These are phyloP conservation scores for Leptosomus discolor DNA, from an alignment of 2,113 vertebrate genomes.

Conservation along the genomic window DNA sequence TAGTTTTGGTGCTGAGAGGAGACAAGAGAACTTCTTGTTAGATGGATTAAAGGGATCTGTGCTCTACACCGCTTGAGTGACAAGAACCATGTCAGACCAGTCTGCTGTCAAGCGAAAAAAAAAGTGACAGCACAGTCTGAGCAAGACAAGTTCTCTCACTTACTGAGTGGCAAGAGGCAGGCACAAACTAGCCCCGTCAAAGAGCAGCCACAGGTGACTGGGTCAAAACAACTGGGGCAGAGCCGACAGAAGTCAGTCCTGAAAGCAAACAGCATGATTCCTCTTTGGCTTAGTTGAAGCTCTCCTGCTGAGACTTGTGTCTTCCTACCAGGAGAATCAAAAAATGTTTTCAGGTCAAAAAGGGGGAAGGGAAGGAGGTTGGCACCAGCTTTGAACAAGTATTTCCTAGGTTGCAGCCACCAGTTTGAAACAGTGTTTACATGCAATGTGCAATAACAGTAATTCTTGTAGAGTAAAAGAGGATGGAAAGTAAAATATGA, in stretches of 20 bases:
- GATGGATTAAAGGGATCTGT: slow-evolving; percentile 47
- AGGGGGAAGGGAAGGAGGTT: neutral
- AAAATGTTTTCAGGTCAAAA: neutral
- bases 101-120: slow-evolving; percentile 1
- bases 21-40: slow-evolving; percentile 51
- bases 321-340: neutral
- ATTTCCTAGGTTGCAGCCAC: neutral
- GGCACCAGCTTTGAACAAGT: neutral
- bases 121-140: neutral
- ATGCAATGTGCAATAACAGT: fast-evolving
- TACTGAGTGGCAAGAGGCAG: slow-evolving; percentile 28
- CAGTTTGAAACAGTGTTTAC: neutral
- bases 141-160: neutral
- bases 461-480: neutral
- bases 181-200: slow-evolving; percentile 72
- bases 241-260: slow-evolving; percentile 63
- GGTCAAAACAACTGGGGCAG: slow-evolving; percentile 30
- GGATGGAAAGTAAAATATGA: neutral
- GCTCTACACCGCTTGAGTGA: slow-evolving; percentile 35
- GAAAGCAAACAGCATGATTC: slow-evolving; percentile 49
- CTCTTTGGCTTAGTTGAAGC: neutral
- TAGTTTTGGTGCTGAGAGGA: slow-evolving; percentile 42
- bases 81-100: slow-evolving; percentile 59
- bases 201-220: slow-evolving; percentile 76
- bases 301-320: slow-evolving; percentile 79